Evolutionary conservation across 2,113 vertebrate genomes (phyloP), one percentile per base, ranked within the genome.

Genomic region (Leuciscus idus): DNA sequence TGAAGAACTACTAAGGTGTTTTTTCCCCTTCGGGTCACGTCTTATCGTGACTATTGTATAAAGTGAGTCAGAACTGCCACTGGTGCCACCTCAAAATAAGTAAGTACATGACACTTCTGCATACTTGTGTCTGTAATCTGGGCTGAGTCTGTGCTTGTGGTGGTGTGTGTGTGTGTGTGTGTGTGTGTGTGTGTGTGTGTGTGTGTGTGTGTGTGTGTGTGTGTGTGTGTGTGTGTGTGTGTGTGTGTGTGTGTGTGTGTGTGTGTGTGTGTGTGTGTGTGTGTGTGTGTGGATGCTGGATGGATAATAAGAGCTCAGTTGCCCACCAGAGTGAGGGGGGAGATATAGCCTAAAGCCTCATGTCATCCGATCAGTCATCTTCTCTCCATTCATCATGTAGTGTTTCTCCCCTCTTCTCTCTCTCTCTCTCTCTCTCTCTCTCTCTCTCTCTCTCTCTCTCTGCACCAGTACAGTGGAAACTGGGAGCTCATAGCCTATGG

Each of bases 341-440:
- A 84, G 70, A 52, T 82, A 84, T 66, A 81, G 82, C 88, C 82
- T 81, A 30, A 84, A 87, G 88, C 77, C 73, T 83, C 64, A 62
- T 84, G 88, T 77, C 88, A 89, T 85, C 82, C 68, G 70, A 86
- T 89, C 85, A 74, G 86, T 73, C 70, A 83, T 86, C 64, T 89
- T 81, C 68, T 64, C 84, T 88, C 68, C 83, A 88, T 89, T 89
- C 83, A 87, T 87, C 85, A 88, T 55, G 28, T 26, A 70, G 26
- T 70, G n/a, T 23, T 68, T 75, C 43, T 30, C 36, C n/a, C 28
- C 64, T 72, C 33, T 4, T 61, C 61, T 64, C 55, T 50, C 23
- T 21, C 43, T 72, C 61, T 85, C 70, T 57, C 68, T 75, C 73
- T 81, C 55, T 66, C 62, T 30, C n/a, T n/a, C 61, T n/a, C 61